Percentiles rank a stretch among this genome's conserved stretches.
Conservation (phyloP, 2,888 invertebrate species). For the Apotomis capreana region DNA sequence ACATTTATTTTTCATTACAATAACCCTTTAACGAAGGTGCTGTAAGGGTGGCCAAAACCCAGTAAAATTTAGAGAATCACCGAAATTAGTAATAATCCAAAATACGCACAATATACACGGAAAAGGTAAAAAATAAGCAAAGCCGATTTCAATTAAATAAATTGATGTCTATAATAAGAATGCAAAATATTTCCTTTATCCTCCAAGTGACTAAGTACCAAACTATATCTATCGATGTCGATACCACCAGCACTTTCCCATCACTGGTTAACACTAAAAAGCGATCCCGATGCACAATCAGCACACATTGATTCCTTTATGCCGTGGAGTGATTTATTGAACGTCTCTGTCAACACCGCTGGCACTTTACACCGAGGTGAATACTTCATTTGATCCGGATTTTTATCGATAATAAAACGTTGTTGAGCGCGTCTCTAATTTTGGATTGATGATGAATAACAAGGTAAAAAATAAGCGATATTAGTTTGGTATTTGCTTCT, state of each 20-base stretch:
- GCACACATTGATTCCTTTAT: slow-evolving; percentile 82
- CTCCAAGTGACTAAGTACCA: not conserved
- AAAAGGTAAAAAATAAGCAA: no score
- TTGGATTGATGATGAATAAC: slow-evolving; percentile 30
- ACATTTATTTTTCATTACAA: no score
- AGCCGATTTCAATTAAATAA: no score
- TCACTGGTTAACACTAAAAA: slow-evolving; percentile 72
- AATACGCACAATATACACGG: no score
- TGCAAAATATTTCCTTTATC: no score
- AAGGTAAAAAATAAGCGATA: not conserved
- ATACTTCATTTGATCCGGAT: slow-evolving; percentile 84
- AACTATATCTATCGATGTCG: slow-evolving; percentile 46
- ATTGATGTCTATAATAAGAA: no score
- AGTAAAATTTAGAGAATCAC: no score
- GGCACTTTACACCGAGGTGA: slow-evolving; percentile 74
- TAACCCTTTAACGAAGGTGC: no score
- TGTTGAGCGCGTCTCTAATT: slow-evolving; percentile 35
- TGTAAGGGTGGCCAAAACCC: no score
- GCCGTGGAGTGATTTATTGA: slow-evolving; percentile 81
- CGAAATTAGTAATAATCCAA: no score
- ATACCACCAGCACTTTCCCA: slow-evolving; percentile 51
- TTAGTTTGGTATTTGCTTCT: not conserved
- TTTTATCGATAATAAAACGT: slow-evolving; percentile 80
- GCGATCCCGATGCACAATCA: slow-evolving; percentile 81
- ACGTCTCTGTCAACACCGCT: slow-evolving; percentile 82